Conservation (phyloP, 2,797 vertebrate genomes). For the Phataginus tricuspis region DNA sequence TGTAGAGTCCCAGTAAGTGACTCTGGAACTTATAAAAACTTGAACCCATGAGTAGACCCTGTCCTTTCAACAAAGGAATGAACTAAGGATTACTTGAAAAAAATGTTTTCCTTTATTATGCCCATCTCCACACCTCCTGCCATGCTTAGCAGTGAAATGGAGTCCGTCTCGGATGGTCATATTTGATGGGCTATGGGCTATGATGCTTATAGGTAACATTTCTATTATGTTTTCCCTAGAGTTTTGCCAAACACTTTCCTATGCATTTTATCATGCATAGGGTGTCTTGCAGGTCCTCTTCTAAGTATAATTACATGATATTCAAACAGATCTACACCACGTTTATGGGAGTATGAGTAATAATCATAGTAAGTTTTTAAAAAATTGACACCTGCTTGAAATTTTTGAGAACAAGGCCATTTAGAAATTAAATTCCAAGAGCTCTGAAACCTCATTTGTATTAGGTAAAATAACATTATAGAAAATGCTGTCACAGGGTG, state of each 20-base stretch:
- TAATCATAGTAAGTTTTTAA: background rate
- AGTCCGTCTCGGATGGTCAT: background rate
- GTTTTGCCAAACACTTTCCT: background rate
- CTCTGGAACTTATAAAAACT: background rate
- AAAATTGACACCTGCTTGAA: background rate
- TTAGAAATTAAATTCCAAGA: conserved; percentile 45
- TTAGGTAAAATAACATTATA: conserved; percentile 19
- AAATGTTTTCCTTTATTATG: background rate
- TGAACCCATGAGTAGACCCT: background rate
- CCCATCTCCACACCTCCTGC: background rate
- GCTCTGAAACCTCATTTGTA: conserved; percentile 10
- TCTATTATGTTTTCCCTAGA: background rate
- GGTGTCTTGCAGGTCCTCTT: background rate
- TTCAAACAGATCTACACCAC: background rate
- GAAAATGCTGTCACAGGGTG: conserved; percentile 1
- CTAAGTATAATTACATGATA: background rate
- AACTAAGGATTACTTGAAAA: background rate
- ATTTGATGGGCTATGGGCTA: background rate
- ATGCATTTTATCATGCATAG: background rate
- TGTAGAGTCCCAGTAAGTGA: background rate
- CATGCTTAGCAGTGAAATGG: background rate
- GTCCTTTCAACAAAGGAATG: background rate
- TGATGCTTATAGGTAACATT: background rate
- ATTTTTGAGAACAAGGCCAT: background rate
- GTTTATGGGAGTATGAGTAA: background rate